Evolutionary conservation across 2,888 invertebrate species (phyloP).

Genomic region (Synergus itoensis): DNA sequence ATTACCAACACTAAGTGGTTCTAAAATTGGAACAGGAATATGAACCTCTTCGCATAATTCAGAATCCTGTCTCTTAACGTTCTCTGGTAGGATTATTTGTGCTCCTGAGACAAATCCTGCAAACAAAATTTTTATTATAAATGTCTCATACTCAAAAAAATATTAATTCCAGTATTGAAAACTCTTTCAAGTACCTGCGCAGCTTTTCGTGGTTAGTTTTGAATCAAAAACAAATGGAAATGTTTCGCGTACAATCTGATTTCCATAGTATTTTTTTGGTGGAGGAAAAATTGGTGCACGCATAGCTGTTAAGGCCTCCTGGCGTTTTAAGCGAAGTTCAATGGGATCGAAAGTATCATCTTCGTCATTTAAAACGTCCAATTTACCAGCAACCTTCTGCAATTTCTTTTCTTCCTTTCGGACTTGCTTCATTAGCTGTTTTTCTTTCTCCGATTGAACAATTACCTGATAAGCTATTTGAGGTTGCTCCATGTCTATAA

Average conservation of each 20-base stretch:
- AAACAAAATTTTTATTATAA: slow-evolving; percentile 58
- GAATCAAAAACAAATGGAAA: slow-evolving; percentile 95
- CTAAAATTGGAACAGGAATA: slow-evolving; percentile 85
- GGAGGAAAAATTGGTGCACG: slow-evolving; percentile 79
- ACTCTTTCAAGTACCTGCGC: slow-evolving; percentile 79
- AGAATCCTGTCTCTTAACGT: slow-evolving; percentile 85
- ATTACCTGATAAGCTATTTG: slow-evolving; percentile 89
- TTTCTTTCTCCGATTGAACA: slow-evolving; percentile 91
- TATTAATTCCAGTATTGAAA: slow-evolving; percentile 8
- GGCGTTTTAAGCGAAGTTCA: slow-evolving; percentile 80
- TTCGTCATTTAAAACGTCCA: slow-evolving; percentile 73
- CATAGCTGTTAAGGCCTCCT: slow-evolving; percentile 76
- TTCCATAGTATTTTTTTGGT: slow-evolving; percentile 68
- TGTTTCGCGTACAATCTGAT: slow-evolving; percentile 78
- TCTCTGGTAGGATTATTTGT: slow-evolving; percentile 89
- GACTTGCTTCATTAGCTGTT: slow-evolving; percentile 85
- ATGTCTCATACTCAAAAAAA: slow-evolving; percentile 41
- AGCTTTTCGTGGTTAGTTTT: slow-evolving; percentile 84
- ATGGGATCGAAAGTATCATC: slow-evolving; percentile 80
- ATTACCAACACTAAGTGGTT: slow-evolving; percentile 82
- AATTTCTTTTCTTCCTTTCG: slow-evolving; percentile 92
- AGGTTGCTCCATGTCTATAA: slow-evolving; percentile 79
- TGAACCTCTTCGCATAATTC: slow-evolving; percentile 92
- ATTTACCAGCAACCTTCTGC: slow-evolving; percentile 78
- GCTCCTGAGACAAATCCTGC: slow-evolving; percentile 88